phyloP scores from a whole-genome alignment of 2,113 vertebrate genomes.

The Gasterosteus nipponicus region DNA sequence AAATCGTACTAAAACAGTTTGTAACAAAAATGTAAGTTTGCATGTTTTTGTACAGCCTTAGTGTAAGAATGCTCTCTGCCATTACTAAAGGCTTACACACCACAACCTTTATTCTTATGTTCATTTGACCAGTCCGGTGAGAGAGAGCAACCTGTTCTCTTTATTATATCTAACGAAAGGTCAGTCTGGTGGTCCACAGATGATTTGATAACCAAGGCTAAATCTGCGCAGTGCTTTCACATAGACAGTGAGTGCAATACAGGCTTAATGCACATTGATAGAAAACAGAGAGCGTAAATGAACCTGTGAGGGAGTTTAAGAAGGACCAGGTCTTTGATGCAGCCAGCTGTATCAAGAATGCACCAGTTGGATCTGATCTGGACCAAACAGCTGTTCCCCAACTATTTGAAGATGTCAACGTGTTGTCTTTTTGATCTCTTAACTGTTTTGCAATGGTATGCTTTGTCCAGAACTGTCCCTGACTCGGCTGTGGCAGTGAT shows the following conservation, averaged over 20 bases:
- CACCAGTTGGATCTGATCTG: conserved; percentile 28
- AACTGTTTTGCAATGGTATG: background rate
- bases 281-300: conserved; percentile 18
- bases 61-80: conserved; percentile 43
- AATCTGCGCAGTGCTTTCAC: conserved; percentile 48
- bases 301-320: conserved; percentile 40
- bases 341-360: conserved; percentile 17
- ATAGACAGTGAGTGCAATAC: conserved; percentile 34
- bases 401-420: background rate
- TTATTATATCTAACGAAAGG: conserved; percentile 7
- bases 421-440: background rate
- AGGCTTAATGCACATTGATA: conserved; percentile 33
- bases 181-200: background rate
- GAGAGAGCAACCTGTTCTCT: conserved; percentile 42
- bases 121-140: conserved; percentile 22
- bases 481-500: conserved; percentile 51
- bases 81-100: conserved; percentile 31
- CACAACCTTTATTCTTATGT: conserved; percentile 4
- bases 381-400: conserved; percentile 11
- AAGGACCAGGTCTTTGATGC: conserved; percentile 42
- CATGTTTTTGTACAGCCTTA: conserved; percentile 37
- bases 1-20: conserved; percentile 50
- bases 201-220: conserved; percentile 6
- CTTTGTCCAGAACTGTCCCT: conserved; percentile 37
- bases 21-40: conserved; percentile 45